Percentiles rank a stretch among this genome's conserved stretches.
Conservation (phyloP, 2,888 invertebrate genomes). For the Cephus pulcher region DNA sequence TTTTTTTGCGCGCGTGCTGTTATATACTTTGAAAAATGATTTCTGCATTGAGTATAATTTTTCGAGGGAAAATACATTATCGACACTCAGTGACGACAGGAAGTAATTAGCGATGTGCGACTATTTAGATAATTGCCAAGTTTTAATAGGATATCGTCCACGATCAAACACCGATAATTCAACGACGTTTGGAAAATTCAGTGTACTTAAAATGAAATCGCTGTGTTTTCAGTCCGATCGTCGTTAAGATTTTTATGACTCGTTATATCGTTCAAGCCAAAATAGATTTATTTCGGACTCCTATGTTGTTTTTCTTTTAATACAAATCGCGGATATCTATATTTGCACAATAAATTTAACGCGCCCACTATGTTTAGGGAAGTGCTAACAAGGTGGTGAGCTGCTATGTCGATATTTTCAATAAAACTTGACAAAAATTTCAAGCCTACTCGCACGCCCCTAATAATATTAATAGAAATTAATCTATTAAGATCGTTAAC, state of each 20-base stretch:
- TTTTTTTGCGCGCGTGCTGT: conserved; percentile 6
- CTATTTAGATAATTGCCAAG: neutral
- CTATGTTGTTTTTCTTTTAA: neutral
- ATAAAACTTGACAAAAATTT: neutral
- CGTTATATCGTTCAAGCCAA: neutral
- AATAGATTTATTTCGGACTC: neutral
- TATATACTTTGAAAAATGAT: neutral
- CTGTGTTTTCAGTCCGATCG: neutral
- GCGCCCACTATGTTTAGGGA: neutral
- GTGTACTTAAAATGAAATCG: neutral
- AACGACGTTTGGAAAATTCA: neutral
- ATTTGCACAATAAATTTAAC: neutral
- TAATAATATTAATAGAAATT: conserved; percentile 7
- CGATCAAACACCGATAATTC: neutral
- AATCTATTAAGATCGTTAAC: conserved; percentile 7
- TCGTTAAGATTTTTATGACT: neutral
- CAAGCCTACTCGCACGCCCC: neutral
- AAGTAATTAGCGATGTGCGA: neutral
- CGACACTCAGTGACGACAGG: neutral
- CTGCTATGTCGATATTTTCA: neutral
- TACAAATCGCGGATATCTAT: neutral
- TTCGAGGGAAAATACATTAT: neutral
- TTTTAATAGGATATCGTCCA: neutral
- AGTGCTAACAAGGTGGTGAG: neutral
- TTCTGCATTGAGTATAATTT: neutral